A percentile compares a stretch with the other conserved stretches of the same genome.
phyloP scores from a whole-genome alignment of 2,113 vertebrate species.

The Turnix velox region DNA sequence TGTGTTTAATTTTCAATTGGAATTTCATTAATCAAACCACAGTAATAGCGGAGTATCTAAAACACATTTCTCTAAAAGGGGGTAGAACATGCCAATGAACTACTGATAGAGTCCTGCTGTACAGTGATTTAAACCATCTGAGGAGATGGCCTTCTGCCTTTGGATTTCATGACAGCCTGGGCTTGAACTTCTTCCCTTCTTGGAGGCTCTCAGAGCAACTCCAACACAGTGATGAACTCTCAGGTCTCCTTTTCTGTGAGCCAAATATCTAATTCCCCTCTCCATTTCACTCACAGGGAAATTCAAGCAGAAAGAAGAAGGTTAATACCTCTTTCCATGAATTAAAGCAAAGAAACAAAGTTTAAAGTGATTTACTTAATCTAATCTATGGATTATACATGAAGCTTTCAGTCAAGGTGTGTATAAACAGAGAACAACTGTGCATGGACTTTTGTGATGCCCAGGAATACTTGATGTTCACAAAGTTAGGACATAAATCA shows the following conservation, averaged over 20 bases:
- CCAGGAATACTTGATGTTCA: not conserved
- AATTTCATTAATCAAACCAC: conserved; percentile 59
- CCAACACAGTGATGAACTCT: not conserved
- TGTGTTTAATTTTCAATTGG: conserved; percentile 52
- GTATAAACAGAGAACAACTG: not conserved
- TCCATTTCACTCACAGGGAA: not conserved
- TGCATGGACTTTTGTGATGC: not conserved
- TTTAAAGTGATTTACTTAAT: not conserved
- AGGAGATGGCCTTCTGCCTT: not conserved
- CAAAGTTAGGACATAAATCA: not conserved
- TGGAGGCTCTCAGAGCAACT: not conserved
- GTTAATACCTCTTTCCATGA: not conserved
- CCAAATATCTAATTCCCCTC: not conserved
- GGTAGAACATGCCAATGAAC: not conserved
- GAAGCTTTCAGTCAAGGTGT: not conserved
- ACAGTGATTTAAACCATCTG: conserved; percentile 41
- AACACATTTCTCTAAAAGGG: conserved; percentile 30
- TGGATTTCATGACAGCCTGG: not conserved
- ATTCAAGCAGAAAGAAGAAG: not conserved
- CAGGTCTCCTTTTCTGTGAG: not conserved
- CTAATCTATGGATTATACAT: too few relatives aligned
- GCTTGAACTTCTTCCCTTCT: not conserved
- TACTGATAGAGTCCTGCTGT: not conserved
- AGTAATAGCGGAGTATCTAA: conserved; percentile 37
- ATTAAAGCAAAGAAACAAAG: not conserved